Percentiles rank a stretch among this genome's conserved stretches.
Conservation (phyloP, 2,113 vertebrate genomes). For the Myiagra hebetior region DNA sequence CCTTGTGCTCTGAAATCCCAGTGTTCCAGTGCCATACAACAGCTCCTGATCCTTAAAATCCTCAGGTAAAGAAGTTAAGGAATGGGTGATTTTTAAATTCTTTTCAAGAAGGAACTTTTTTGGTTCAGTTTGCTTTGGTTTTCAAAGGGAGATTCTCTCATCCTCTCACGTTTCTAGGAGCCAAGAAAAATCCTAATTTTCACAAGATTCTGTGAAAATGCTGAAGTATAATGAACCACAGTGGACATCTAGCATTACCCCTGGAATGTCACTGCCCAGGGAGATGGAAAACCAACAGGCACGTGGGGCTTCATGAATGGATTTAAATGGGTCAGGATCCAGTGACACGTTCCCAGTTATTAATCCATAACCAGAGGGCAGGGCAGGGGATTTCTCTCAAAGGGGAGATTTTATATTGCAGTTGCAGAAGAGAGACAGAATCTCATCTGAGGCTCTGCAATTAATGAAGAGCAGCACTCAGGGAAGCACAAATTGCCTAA, state of each 20-base stretch:
- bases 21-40: not conserved
- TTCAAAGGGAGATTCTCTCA: not conserved
- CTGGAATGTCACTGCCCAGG: not conserved
- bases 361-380: not conserved
- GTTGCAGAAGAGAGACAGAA: not conserved
- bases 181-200: not conserved
- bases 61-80: not conserved
- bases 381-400: not conserved
- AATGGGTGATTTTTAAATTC: not conserved
- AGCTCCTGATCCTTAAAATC: not conserved
- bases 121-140: not conserved
- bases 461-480: not conserved
- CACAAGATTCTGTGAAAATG: not conserved
- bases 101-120: not conserved
- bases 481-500: not conserved
- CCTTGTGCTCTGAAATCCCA: not conserved
- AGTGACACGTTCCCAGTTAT: not conserved
- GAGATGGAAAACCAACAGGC: not conserved
- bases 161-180: not conserved
- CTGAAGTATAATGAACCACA: not conserved
- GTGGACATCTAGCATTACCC: rapidly evolving
- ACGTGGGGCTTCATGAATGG: not conserved
- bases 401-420: not conserved
- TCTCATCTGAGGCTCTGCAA: not conserved
- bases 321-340: not conserved